phyloP scores from a whole-genome alignment of 1,140 invertebrate genomes.

The Dolichoris vasculosae region DNA sequence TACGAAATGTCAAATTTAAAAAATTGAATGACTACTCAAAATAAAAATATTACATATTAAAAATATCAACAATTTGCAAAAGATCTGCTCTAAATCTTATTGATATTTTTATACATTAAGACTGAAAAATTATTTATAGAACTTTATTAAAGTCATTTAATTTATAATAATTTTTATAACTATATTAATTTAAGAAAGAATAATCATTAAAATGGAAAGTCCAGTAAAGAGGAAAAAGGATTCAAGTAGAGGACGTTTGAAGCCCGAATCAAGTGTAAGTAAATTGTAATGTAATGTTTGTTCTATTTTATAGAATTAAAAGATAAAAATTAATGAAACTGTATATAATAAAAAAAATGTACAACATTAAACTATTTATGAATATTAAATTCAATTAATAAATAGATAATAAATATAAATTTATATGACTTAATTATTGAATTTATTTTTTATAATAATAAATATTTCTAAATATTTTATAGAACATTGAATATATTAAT shows the following conservation, averaged over 20 bases:
- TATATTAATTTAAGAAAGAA: neutral
- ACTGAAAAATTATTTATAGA: neutral
- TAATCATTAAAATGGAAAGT: conserved; percentile 36
- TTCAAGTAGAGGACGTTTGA: conserved; percentile 22
- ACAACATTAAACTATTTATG: no score
- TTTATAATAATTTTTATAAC: neutral
- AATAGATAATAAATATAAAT: neutral
- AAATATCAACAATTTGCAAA: neutral
- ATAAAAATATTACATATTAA: neutral
- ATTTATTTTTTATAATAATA: conserved; percentile 7
- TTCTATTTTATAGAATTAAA: neutral
- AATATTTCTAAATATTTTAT: conserved; percentile 11
- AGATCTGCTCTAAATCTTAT: neutral
- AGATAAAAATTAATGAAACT: neutral
- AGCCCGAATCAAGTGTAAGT: conserved; percentile 43
- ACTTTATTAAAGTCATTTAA: neutral
- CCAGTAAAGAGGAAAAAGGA: conserved; percentile 33
- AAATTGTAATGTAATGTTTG: neutral
- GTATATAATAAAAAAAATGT: no score
- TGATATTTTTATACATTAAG: no score
- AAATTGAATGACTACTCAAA: neutral
- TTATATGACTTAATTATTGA: neutral
- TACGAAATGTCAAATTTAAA: neutral
- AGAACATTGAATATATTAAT: conserved; percentile 82
- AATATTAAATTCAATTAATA: no score